Evolutionary conservation across 1,140 invertebrate species (phyloP).

Genomic region (Lithobius niger): DNA sequence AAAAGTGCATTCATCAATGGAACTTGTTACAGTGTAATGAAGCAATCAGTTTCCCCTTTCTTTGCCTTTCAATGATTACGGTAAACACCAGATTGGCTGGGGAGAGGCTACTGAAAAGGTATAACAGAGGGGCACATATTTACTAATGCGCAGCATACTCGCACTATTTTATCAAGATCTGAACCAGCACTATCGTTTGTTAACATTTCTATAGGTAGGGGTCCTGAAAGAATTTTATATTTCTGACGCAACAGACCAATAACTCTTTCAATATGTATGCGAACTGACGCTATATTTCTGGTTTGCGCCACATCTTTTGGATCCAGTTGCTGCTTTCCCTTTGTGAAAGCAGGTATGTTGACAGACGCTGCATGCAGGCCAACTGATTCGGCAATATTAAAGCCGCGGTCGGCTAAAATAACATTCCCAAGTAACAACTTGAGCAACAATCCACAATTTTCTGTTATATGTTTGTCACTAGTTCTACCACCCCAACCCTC

Average conservation of each 20-base stretch:
- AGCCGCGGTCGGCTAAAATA: conserved; percentile 20
- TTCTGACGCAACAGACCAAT: conserved; percentile 17
- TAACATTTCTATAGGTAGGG: neutral
- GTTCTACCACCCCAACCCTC: conserved; percentile 22
- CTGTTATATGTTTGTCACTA: conserved; percentile 23
- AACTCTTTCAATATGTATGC: conserved; percentile 24
- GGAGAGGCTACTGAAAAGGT: too few species aligned
- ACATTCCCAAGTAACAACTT: conserved; percentile 18
- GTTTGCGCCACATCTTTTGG: conserved; percentile 17
- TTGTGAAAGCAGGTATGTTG: conserved; percentile 19
- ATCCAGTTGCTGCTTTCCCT: conserved; percentile 15
- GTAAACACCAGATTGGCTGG: too few species aligned
- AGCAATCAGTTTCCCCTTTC: too few species aligned
- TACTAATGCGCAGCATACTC: conserved; percentile 1
- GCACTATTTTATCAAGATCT: neutral
- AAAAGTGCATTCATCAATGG: too few species aligned
- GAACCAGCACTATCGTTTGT: neutral
- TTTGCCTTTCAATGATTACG: too few species aligned
- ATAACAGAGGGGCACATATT: conserved; percentile 5
- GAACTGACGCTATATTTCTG: conserved; percentile 17
- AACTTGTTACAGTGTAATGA: too few species aligned
- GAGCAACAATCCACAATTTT: conserved; percentile 21
- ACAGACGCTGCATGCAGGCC: conserved; percentile 9
- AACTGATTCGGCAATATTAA: conserved; percentile 18
- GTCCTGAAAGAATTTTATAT: neutral